A percentile compares a stretch with the other conserved stretches of the same genome.
Conservation (phyloP, 2,113 vertebrate genomes). For the Platanista minor region DNA sequence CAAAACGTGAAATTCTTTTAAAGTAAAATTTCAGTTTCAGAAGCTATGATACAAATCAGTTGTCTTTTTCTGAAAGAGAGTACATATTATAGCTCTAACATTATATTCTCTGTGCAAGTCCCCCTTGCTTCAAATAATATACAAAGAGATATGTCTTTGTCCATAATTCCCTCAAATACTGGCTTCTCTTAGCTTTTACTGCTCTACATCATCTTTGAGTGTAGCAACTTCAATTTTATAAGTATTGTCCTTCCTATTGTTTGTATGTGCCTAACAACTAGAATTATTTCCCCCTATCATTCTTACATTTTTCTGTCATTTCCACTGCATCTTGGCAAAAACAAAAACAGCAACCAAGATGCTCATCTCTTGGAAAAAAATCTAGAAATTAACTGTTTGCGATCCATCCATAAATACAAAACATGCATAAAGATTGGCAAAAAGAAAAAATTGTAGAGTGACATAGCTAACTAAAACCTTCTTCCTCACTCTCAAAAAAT, state of each 20-base stretch:
- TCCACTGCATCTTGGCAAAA: slow-evolving; percentile 8
- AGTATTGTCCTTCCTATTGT: slow-evolving; percentile 23
- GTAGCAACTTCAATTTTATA: slow-evolving; percentile 54
- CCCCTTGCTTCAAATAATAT: slow-evolving; percentile 53
- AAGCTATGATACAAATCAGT: slow-evolving; percentile 31
- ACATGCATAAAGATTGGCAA: background rate
- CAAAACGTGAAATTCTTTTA: slow-evolving; percentile 24
- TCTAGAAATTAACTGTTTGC: slow-evolving; percentile 29
- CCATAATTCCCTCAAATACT: slow-evolving; percentile 55
- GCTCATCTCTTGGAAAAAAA: background rate
- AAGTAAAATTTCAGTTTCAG: slow-evolving; percentile 23
- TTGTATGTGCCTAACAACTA: slow-evolving; percentile 48
- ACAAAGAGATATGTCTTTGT: slow-evolving; percentile 39
- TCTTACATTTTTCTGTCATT: slow-evolving; percentile 43
- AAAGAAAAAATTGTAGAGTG: background rate
- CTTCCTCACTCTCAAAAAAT: background rate
- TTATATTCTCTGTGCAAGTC: slow-evolving; percentile 39
- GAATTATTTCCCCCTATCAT: slow-evolving; percentile 55
- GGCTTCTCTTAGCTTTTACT: slow-evolving; percentile 51
- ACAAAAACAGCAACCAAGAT: slow-evolving; percentile 25
- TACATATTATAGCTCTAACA: slow-evolving; percentile 33
- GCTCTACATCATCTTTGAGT: slow-evolving; percentile 26
- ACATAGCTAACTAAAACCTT: background rate
- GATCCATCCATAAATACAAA: background rate
- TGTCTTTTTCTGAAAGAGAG: slow-evolving; percentile 46